Evolutionary conservation across 2,888 invertebrate genomes (phyloP).

Genomic region (Hyles lineata): DNA sequence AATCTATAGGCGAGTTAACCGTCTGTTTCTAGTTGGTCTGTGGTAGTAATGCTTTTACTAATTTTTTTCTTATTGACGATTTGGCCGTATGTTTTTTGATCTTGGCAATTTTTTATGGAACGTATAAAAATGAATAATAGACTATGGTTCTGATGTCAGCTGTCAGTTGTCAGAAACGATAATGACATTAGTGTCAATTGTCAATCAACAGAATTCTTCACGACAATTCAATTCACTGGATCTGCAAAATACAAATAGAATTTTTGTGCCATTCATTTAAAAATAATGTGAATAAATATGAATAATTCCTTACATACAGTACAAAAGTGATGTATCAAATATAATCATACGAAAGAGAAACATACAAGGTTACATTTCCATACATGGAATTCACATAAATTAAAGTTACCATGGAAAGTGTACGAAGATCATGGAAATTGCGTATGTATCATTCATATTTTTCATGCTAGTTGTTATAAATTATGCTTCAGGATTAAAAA

Average conservation of each 20-base stretch:
- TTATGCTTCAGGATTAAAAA: background rate
- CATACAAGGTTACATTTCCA: constrained; percentile 49
- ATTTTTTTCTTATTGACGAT: too few species aligned
- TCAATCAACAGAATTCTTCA: background rate
- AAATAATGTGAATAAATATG: background rate
- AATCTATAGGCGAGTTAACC: too few species aligned
- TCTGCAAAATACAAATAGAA: background rate
- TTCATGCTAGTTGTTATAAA: background rate
- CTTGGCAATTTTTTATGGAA: too few species aligned
- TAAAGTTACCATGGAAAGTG: constrained; percentile 73
- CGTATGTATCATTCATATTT: constrained; percentile 85
- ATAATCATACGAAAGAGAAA: constrained; percentile 26
- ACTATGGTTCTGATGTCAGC: background rate
- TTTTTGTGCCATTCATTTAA: background rate
- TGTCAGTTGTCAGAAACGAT: background rate
- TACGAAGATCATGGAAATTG: constrained; percentile 92
- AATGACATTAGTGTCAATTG: background rate
- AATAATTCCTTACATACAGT: background rate
- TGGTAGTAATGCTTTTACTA: too few species aligned
- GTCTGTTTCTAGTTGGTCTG: too few species aligned
- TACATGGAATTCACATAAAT: constrained; percentile 57
- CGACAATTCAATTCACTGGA: background rate
- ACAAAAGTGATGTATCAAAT: background rate
- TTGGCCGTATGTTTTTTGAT: too few species aligned
- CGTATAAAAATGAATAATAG: too few species aligned